A percentile compares a stretch with the other conserved stretches of the same genome.
phyloP scores from a whole-genome alignment of 2,113 vertebrate genomes.

The Cinclus cinclus region DNA sequence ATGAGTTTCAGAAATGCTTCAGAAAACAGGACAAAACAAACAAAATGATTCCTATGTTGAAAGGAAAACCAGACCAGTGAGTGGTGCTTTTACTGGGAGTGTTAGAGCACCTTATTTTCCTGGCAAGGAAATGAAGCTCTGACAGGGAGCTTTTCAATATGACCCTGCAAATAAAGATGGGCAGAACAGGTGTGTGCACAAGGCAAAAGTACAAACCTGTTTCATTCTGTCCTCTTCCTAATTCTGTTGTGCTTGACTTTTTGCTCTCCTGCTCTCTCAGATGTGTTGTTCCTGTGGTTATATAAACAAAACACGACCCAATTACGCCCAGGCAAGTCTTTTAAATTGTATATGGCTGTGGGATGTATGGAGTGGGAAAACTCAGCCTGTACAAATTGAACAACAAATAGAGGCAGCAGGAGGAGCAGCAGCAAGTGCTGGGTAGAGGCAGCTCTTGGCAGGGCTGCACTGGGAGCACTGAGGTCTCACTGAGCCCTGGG shows the following conservation, averaged over 20 bases:
- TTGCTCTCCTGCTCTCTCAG: neutral
- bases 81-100: neutral
- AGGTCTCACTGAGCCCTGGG: neutral
- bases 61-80: neutral
- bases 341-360: neutral
- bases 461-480: fast-evolving
- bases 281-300: neutral
- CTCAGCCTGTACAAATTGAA: neutral
- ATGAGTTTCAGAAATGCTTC: neutral
- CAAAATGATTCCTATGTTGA: neutral
- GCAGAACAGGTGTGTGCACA: neutral
- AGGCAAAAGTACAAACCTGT: neutral
- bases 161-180: neutral
- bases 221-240: neutral
- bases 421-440: neutral
- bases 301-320: neutral
- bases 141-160: neutral
- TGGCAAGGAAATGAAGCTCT: neutral
- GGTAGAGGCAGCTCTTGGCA: neutral
- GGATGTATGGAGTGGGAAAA: neutral
- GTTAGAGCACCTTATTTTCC: neutral
- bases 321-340: neutral
- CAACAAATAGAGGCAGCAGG: neutral
- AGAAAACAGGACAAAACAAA: neutral
- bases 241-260: neutral